These are phyloP conservation scores for Periophthalmus modestus DNA, from an alignment of 2,113 vertebrate genomes.

Conservation along the genomic window DNA sequence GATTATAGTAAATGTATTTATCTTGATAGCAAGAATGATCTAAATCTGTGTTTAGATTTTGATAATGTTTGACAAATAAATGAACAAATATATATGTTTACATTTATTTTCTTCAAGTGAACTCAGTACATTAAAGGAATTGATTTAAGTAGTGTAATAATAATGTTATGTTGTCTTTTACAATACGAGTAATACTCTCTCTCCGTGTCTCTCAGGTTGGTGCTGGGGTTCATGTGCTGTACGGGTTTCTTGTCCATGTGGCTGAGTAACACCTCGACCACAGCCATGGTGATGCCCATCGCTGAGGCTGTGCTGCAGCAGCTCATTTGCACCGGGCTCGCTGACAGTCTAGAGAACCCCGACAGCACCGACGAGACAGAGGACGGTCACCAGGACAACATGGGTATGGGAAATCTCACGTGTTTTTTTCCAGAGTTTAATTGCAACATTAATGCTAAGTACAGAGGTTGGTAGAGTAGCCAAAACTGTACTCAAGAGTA, in stretches of 20 bases:
- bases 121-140: too few species aligned
- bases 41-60: too few species aligned
- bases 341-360: constrained; percentile 77
- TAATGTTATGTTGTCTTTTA: too few species aligned
- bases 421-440: not conserved
- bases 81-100: too few species aligned
- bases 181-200: too few species aligned
- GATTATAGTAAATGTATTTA: too few species aligned
- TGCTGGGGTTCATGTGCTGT: constrained; percentile 98
- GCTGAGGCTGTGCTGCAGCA: constrained; percentile 96
- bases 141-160: too few species aligned
- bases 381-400: constrained; percentile 59
- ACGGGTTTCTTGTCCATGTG: constrained; percentile 96
- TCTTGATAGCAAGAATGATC: too few species aligned
- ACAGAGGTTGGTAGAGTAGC: not conserved
- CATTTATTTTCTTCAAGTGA: too few species aligned
- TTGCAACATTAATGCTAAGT: too few species aligned
- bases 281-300: constrained; percentile 99
- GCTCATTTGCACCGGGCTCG: constrained; percentile 83
- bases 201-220: constrained; percentile 84
- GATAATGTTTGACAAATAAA: too few species aligned
- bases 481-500: not conserved
- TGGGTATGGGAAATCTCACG: constrained; percentile 28
- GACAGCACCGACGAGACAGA: constrained; percentile 69
- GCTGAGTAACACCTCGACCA: constrained; percentile 98